Evolutionary conservation across 1,140 invertebrate species (phyloP), one percentile per base, ranked within the genome.

Genomic region (Papilio xuthus): DNA sequence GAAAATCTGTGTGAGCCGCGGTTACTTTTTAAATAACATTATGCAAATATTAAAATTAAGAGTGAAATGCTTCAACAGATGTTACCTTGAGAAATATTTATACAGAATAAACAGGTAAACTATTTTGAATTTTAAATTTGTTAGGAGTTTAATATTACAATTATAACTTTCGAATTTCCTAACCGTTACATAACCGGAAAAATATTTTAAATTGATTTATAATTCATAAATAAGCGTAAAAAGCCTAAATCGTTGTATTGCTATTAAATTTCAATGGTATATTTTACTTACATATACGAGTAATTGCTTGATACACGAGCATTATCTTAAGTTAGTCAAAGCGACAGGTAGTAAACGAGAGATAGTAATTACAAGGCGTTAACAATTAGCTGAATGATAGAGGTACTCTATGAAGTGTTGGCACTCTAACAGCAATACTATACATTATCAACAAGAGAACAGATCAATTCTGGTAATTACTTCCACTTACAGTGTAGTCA

Each of bases 401-500:
- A 47, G 13, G 6, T 47, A 47, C 44, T 18, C 1, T 44, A 15
- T 2, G 18, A 20, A 53, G 50, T 53, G 18, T 20, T 6, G 2
- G n/a, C 18, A 44, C 13, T 13, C 2, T 44, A n/a, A 4, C 50
- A 60, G 56, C 56, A 2, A 60, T 28, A 26, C 23, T 20, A 26
- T 60, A 60, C 23, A 53, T 53, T 53, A 53, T 9, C 18, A 8
- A 18, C 7, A 18, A 28, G 9, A 26, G 23, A 26, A 60, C 26
- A 37, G 13, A 72, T 72, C 37, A 44, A 72, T 72, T 42, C 23
- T 72, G 41, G 7, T 72, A 72, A 72, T 42, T 72, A 72, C n/a
- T 37, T 42, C 70, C 10, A 18, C n/a, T 72, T 44, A 44, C 70
- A 72, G 10, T 12, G 7, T 44, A 72, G 0, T 72, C 37, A n/a